phyloP scores from a whole-genome alignment of 2,888 invertebrate genomes.

The Chirona hameri region DNA sequence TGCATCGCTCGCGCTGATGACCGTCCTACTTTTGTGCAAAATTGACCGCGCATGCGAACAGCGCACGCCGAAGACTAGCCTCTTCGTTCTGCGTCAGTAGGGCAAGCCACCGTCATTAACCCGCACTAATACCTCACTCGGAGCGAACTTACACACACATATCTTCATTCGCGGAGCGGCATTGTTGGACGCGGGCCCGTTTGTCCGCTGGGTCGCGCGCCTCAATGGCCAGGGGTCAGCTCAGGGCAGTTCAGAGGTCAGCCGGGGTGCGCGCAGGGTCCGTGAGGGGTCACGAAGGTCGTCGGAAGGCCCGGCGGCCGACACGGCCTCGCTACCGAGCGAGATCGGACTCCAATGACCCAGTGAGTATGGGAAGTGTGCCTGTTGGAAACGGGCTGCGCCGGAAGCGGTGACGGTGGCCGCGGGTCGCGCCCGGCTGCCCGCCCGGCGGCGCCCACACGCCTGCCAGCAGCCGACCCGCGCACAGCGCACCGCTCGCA shows the following conservation, averaged over 20 bases:
- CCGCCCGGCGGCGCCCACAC: background rate
- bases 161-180: background rate
- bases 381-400: background rate
- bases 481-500: background rate
- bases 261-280: background rate
- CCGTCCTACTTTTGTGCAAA: slow-evolving; percentile 6
- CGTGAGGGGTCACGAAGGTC: background rate
- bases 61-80: background rate
- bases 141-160: background rate
- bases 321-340: background rate
- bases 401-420: background rate
- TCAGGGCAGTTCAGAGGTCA: background rate
- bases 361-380: slow-evolving; percentile 24
- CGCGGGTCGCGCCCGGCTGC: background rate
- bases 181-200: background rate
- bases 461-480: background rate
- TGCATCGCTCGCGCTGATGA: background rate
- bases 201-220: background rate
- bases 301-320: background rate
- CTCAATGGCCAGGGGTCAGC: slow-evolving; percentile 9
- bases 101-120: background rate
- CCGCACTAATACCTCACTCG: background rate
- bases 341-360: background rate
- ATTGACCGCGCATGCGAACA: background rate
- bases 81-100: background rate